Conservation (phyloP, 2,888 invertebrate genomes). For the Marronus borbonicus region DNA sequence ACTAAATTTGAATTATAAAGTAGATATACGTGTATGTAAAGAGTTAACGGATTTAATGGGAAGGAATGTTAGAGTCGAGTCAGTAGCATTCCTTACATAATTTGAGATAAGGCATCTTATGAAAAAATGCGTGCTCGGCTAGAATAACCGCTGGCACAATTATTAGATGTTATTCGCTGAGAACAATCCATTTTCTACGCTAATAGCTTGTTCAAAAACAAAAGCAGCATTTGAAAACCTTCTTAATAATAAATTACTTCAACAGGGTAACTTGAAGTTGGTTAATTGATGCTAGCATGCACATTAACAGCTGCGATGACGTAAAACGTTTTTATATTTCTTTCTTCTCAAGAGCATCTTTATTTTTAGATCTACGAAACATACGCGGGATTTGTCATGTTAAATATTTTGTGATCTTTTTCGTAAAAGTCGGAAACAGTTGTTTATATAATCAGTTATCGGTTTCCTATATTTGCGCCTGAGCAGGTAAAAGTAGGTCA, state of each 20-base stretch:
- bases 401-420: background rate
- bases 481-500: conserved; percentile 19
- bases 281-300: too few species aligned
- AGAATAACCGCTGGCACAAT: conserved; percentile 31
- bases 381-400: background rate
- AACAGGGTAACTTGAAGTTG: too few species aligned
- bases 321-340: background rate
- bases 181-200: conserved; percentile 4
- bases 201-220: background rate
- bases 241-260: too few species aligned
- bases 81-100: conserved; percentile 23
- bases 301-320: too few species aligned
- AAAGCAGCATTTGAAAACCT: too few species aligned
- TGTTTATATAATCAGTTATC: conserved; percentile 14
- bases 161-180: conserved; percentile 13
- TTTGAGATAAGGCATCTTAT: conserved; percentile 12
- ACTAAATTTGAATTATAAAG: too few species aligned
- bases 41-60: too few species aligned
- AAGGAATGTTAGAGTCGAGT: background rate
- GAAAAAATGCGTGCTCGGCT: background rate
- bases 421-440: background rate
- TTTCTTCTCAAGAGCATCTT: background rate
- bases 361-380: background rate
- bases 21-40: too few species aligned
- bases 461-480: conserved; percentile 3